Evolutionary conservation across 2,888 invertebrate genomes (phyloP).

Genomic region (Xestoiulus laeticollis): DNA sequence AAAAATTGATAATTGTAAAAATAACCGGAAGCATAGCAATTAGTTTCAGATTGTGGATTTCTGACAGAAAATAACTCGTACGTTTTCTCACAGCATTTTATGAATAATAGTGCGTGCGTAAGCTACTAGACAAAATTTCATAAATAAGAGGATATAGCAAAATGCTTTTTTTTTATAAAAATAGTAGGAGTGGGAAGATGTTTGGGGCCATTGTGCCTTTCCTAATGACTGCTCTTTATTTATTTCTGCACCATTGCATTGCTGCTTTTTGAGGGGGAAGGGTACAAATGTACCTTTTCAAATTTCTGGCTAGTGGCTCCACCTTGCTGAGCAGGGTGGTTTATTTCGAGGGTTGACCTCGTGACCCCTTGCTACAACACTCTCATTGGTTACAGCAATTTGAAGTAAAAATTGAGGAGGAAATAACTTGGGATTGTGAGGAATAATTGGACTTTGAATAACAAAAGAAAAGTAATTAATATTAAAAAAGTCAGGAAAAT

Average conservation of each 20-base stretch:
- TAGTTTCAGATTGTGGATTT: not conserved
- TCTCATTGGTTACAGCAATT: too few relatives aligned
- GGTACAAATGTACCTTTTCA: not conserved
- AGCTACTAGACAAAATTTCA: not conserved
- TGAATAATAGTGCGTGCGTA: not conserved
- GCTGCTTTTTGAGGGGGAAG: not conserved
- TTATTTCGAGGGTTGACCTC: too few relatives aligned
- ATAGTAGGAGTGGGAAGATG: not conserved
- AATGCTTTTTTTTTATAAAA: not conserved
- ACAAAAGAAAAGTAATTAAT: too few relatives aligned
- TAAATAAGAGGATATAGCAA: not conserved
- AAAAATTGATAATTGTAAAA: not conserved
- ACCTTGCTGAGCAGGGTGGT: too few relatives aligned
- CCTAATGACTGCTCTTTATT: not conserved
- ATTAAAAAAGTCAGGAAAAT: too few relatives aligned
- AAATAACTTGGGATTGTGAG: too few relatives aligned
- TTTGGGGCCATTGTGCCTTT: not conserved
- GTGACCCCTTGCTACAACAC: too few relatives aligned
- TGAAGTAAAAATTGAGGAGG: too few relatives aligned
- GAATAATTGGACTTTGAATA: too few relatives aligned
- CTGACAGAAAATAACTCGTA: not conserved
- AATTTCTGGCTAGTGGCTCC: not conserved
- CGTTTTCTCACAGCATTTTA: not conserved
- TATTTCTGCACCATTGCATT: not conserved
- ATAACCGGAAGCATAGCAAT: not conserved